Evolutionary conservation across 2,113 vertebrate species (phyloP).

Genomic region (Pterocles gutturalis): DNA sequence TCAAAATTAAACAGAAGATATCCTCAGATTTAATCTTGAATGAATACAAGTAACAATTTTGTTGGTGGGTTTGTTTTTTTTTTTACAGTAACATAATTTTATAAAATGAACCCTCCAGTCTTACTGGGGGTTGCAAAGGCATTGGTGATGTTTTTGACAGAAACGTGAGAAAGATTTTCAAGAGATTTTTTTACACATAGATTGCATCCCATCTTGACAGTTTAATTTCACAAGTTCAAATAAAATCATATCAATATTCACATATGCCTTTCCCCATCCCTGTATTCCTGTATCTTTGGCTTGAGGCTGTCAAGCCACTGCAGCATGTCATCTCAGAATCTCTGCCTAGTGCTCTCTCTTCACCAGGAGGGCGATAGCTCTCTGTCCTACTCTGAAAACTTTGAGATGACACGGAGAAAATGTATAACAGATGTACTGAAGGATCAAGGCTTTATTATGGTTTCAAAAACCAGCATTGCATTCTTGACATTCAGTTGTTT

Average conservation of each 20-base stretch:
- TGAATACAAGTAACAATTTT: neutral
- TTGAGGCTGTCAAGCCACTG: neutral
- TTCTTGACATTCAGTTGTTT: neutral
- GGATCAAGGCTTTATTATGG: neutral
- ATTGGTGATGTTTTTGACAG: neutral
- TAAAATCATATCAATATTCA: neutral
- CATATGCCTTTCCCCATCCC: neutral
- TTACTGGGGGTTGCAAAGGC: neutral
- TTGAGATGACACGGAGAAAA: neutral
- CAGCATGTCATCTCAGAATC: neutral
- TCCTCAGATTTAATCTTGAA: neutral
- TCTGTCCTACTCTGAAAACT: neutral
- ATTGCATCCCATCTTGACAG: neutral
- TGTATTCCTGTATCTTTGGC: neutral
- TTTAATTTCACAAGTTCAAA: neutral
- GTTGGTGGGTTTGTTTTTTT: neutral
- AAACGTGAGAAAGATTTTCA: neutral
- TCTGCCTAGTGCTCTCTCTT: neutral
- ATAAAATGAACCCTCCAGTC: neutral
- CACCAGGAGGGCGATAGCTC: neutral
- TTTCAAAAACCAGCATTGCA: neutral
- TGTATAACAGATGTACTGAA: neutral
- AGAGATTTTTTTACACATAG: neutral
- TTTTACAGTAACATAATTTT: neutral
- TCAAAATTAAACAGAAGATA: neutral